Percentiles rank a stretch among this genome's conserved stretches.
These are phyloP conservation scores for Scopus umbretta DNA, from an alignment of 2,113 vertebrate genomes.

Conservation along the genomic window DNA sequence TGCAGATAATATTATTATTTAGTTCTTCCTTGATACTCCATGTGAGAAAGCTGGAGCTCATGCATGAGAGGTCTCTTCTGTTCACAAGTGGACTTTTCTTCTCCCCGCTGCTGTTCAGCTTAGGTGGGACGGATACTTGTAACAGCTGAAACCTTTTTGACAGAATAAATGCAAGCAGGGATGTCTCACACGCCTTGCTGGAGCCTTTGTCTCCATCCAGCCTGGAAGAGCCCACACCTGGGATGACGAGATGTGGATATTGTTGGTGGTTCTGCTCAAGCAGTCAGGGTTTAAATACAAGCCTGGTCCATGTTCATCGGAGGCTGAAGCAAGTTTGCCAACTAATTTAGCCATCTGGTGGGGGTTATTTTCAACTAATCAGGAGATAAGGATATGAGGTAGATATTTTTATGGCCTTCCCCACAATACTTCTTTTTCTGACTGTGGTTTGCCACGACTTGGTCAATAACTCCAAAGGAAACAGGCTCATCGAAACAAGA, in stretches of 20 bases:
- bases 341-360: neutral
- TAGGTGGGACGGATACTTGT: rapidly evolving
- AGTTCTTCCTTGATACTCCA: neutral
- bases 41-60: neutral
- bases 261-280: neutral
- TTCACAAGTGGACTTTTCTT: neutral
- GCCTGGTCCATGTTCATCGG: rapidly evolving
- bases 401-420: neutral
- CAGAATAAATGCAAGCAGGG: neutral
- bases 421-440: neutral
- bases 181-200: neutral
- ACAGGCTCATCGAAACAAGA: neutral
- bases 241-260: neutral
- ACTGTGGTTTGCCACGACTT: neutral
- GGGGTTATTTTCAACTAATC: neutral
- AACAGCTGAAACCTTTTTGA: neutral
- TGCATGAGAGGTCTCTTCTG: neutral
- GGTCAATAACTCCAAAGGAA: neutral
- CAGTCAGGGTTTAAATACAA: neutral
- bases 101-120: neutral
- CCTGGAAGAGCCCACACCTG: neutral
- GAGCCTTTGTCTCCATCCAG: neutral
- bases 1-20: neutral
- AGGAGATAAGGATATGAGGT: rapidly evolving
- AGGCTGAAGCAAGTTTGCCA: neutral